These are phyloP conservation scores for Sepiola atlantica DNA, from an alignment of 2,888 invertebrate species.

Conservation along the genomic window DNA sequence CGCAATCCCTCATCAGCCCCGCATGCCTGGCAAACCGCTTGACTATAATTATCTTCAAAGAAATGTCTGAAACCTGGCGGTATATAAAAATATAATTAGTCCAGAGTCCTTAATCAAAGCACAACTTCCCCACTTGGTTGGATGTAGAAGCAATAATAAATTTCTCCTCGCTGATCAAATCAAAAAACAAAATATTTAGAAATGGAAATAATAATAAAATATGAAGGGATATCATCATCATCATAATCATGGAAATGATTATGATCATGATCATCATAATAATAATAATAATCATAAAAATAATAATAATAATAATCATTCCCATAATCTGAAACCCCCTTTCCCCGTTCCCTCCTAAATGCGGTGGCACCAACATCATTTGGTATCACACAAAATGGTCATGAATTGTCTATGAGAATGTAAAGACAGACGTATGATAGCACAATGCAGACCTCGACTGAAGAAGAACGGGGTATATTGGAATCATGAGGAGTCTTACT, in stretches of 20 bases:
- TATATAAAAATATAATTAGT: constrained; percentile 23
- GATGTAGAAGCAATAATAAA: not conserved
- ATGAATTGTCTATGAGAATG: no score
- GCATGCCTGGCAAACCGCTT: not conserved
- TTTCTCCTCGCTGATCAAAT: not conserved
- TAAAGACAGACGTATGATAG: no score
- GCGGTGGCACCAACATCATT: no score
- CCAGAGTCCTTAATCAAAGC: not conserved
- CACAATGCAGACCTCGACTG: no score
- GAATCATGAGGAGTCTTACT: no score
- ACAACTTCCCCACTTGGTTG: not conserved
- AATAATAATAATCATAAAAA: not conserved
- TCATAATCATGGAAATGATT: not conserved
- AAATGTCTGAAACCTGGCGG: constrained; percentile 1
- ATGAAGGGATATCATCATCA: not conserved
- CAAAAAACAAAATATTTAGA: not conserved
- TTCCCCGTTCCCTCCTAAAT: no score
- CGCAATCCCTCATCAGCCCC: not conserved
- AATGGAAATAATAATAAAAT: not conserved
- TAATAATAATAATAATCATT: not conserved
- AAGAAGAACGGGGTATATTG: no score
- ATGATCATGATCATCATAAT: not conserved
- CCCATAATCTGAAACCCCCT: no score
- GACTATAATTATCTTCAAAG: constrained; percentile 6
- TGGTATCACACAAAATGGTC: no score